phyloP scores from a whole-genome alignment of 1,140 invertebrate genomes.

The Ostrea edulis region DNA sequence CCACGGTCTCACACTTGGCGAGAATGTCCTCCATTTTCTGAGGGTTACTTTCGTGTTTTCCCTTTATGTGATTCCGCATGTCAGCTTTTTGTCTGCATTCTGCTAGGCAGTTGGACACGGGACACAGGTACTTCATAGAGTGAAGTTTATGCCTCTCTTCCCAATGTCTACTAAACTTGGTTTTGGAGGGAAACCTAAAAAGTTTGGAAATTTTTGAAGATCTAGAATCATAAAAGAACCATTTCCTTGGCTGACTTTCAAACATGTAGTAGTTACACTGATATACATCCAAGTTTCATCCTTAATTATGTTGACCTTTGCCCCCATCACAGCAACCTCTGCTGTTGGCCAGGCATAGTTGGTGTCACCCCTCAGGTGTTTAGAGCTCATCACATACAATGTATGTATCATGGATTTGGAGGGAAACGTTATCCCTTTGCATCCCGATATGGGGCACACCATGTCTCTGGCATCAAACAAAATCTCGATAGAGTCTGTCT shows the following conservation, averaged over 20 bases:
- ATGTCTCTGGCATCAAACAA: neutral
- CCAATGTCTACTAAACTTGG: neutral
- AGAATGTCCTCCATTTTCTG: too few relatives aligned
- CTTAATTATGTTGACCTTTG: conserved; percentile 72
- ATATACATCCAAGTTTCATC: too few relatives aligned
- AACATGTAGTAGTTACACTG: too few relatives aligned
- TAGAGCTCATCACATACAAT: conserved; percentile 87
- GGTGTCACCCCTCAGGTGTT: conserved; percentile 87
- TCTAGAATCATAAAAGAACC: too few relatives aligned
- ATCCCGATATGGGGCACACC: conserved; percentile 1
- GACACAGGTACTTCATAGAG: neutral
- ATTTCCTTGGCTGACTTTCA: too few relatives aligned
- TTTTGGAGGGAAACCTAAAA: too few relatives aligned
- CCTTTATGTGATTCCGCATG: neutral
- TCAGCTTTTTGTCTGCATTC: neutral
- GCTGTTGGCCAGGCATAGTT: conserved; percentile 91
- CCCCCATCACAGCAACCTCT: conserved; percentile 83
- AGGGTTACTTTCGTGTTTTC: conserved; percentile 7
- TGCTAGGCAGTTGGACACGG: neutral
- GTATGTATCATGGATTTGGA: too few relatives aligned
- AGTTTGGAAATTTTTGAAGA: too few relatives aligned
- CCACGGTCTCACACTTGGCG: too few relatives aligned
- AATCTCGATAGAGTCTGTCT: neutral
- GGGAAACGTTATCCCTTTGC: neutral
- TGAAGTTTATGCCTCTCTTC: neutral